Evolutionary conservation across 2,888 invertebrate genomes (phyloP), one percentile per base, ranked within the genome.

Genomic region (Pecten maximus): DNA sequence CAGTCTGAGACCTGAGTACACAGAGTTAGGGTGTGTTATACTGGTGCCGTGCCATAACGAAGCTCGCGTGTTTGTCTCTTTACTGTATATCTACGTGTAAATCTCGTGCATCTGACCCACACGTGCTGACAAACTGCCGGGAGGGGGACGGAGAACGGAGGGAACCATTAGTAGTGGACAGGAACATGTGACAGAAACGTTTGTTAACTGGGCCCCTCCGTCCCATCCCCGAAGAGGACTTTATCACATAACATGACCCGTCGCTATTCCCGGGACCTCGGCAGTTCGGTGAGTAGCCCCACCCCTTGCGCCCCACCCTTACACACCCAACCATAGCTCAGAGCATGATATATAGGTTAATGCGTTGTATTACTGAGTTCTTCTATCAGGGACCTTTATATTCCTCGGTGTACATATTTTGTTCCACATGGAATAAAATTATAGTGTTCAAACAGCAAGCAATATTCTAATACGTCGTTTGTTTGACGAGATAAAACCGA

Each of bases 231-330:
- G 74, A 74, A 74, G 74, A 74, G 74, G 74, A 74, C 74, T 74
- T 74, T 35, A 74, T 19, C 54, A 54, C 10, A 74, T 74, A 74
- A 35, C 15, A 74, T 74, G 74, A 74, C 74, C 54, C 44, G 90
- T 40, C 90, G 90, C 23, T 90, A 90, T 87, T 90, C 90, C 87
- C 86, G 90, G 88, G 90, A 90, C 88, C 87, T 90, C 50, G 90
- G 88, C 86, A 90, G 90, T 87, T 87, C 74, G 54, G 90, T 90
- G 44, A 90, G 90, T 90, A 90, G 39, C 16, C 74, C 0, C 74
- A 16, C 74, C 74, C 74, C 74, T 0, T n/a, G 35, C 0, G 74
- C 35, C 74, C 2, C 74, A 74, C 35, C 74, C 74, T 0, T 28
- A 35, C 35, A 74, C 12, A 44, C 35, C 74, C 54, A 54, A 28